Conservation (phyloP, 2,797 vertebrate genomes). For the Melanotaenia boesemani region DNA sequence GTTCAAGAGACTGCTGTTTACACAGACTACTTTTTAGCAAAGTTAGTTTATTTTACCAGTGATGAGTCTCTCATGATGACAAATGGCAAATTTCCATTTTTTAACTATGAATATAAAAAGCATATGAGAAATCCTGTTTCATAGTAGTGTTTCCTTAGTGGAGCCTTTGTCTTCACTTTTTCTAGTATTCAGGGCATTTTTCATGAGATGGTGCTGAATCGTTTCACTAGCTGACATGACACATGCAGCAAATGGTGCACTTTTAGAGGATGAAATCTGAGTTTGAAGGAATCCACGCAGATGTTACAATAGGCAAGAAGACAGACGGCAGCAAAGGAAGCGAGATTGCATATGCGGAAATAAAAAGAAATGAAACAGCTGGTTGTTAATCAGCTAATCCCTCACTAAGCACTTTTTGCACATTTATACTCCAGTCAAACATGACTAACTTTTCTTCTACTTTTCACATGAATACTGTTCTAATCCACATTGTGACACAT, state of each 20-base stretch:
- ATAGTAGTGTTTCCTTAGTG: too few species aligned
- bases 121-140: too few species aligned
- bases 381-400: slow-evolving; percentile 67
- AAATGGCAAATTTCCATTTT: neutral
- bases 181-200: too few species aligned
- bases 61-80: neutral
- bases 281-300: slow-evolving; percentile 15
- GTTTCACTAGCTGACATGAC: slow-evolving; percentile 49
- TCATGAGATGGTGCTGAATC: neutral
- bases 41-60: neutral
- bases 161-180: too few species aligned
- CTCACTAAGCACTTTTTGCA: slow-evolving; percentile 57
- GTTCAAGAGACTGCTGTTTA: neutral
- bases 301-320: slow-evolving; percentile 52
- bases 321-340: slow-evolving; percentile 59
- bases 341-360: slow-evolving; percentile 52
- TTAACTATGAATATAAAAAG: too few species aligned
- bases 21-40: neutral
- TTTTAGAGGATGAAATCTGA: slow-evolving; percentile 32
- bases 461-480: neutral
- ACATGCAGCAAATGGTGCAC: slow-evolving; percentile 18
- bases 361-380: slow-evolving; percentile 66
- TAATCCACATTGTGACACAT: slow-evolving; percentile 29
- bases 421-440: slow-evolving; percentile 41
- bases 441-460: slow-evolving; percentile 7